Percentiles rank a stretch among this genome's conserved stretches.
phyloP scores from a whole-genome alignment of 2,888 invertebrate genomes.

The Lamellibrachia columna region DNA sequence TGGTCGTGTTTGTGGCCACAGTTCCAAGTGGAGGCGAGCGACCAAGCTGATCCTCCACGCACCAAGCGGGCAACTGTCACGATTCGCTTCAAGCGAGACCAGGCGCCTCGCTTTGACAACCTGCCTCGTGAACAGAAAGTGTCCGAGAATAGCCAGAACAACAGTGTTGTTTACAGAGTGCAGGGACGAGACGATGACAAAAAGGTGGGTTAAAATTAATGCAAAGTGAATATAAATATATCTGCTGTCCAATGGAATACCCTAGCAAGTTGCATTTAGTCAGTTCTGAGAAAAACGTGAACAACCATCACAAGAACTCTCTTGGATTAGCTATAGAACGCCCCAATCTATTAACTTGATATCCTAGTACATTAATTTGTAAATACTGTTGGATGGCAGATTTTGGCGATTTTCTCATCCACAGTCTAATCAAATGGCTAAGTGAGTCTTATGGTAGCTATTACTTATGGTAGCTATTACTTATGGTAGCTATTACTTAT shows the following conservation, averaged over 20 bases:
- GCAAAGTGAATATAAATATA: background rate
- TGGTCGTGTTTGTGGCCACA: constrained; percentile 36
- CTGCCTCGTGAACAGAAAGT: constrained; percentile 36
- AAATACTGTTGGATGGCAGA: background rate
- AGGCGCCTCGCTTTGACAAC: constrained; percentile 38
- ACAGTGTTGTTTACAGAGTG: constrained; percentile 36
- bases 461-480: background rate
- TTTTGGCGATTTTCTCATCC: background rate
- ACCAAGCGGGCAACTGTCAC: constrained; percentile 47
- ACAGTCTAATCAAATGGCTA: background rate
- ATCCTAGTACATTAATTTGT: too few relatives aligned
- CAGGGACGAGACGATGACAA: constrained; percentile 41
- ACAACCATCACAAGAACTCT: too few relatives aligned
- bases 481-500: background rate
- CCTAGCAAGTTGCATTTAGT: too few relatives aligned
- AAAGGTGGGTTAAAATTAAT: constrained; percentile 21
- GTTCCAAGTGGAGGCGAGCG: constrained; percentile 53
- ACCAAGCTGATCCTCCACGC: constrained; percentile 50
- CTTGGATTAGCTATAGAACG: too few relatives aligned
- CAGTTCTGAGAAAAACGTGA: too few relatives aligned
- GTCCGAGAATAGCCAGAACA: constrained; percentile 40
- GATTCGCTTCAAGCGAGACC: constrained; percentile 49
- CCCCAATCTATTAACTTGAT: too few relatives aligned
- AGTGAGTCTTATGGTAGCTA: background rate
- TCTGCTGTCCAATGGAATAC: too few relatives aligned